Evolutionary conservation across 2,888 invertebrate species (phyloP).

Genomic region (Drosophila putrida): DNA sequence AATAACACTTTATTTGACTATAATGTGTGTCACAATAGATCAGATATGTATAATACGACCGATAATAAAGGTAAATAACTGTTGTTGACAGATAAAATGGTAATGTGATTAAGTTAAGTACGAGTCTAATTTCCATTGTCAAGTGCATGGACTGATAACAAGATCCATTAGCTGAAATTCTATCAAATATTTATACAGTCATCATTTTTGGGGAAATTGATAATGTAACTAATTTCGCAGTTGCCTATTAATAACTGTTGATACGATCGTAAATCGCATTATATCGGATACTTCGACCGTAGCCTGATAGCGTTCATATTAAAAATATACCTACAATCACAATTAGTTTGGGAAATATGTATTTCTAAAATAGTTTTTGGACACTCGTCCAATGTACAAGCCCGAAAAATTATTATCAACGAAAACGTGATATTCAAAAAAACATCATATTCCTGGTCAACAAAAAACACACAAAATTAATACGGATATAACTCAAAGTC

Average conservation of each 20-base stretch:
- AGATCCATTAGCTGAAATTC: constrained; percentile 10
- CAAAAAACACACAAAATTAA: not conserved
- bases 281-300: constrained; percentile 30
- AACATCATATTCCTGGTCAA: not conserved
- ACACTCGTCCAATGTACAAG: constrained; percentile 49
- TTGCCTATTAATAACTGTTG: constrained; percentile 14
- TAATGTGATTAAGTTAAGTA: constrained; percentile 1
- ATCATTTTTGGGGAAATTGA: constrained; percentile 11
- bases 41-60: not conserved
- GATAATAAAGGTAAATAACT: not conserved
- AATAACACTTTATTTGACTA: constrained; percentile 1
- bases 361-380: constrained; percentile 35
- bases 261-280: constrained; percentile 16
- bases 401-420: constrained; percentile 10
- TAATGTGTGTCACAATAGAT: not conserved
- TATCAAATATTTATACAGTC: constrained; percentile 10
- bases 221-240: constrained; percentile 21
- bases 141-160: constrained; percentile 37
- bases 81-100: not conserved
- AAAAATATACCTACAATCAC: constrained; percentile 1
- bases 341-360: constrained; percentile 6
- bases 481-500: constrained; percentile 35
- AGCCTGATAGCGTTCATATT: constrained; percentile 19
- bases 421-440: constrained; percentile 22
- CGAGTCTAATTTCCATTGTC: not conserved